Conservation (phyloP, 2,888 invertebrate genomes). For the Drosophila anceps region DNA sequence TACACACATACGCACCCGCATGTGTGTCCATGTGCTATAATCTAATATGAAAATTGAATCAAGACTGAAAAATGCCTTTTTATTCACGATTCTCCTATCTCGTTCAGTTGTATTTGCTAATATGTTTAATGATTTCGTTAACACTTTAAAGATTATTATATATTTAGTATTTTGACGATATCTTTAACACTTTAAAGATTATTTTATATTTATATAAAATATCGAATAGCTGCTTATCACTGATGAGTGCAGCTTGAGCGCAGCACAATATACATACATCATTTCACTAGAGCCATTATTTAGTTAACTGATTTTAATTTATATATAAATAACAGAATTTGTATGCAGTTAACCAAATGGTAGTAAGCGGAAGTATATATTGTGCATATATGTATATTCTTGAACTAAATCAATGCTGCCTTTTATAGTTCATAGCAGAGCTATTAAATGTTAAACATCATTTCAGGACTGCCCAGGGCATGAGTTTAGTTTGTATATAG, state of each 20-base stretch:
- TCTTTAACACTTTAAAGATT: background rate
- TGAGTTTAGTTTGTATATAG: no score
- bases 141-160: background rate
- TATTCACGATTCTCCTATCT: background rate
- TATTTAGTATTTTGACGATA: no score
- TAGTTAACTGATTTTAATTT: background rate
- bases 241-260: no score
- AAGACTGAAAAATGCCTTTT: conserved; percentile 22
- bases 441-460: no score
- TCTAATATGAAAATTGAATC: conserved; percentile 18
- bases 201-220: background rate
- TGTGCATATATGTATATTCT: background rate
- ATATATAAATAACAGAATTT: background rate
- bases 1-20: background rate
- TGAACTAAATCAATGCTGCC: no score
- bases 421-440: no score
- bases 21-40: conserved; percentile 7
- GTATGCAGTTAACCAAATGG: background rate
- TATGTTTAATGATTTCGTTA: no score
- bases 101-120: background rate
- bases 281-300: background rate
- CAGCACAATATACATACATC: background rate
- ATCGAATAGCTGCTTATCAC: background rate
- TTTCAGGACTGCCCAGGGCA: no score
- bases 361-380: no score